A percentile compares a stretch with the other conserved stretches of the same genome.
Evolutionary conservation across 2,888 invertebrate species (phyloP).

Genomic region (Eupsilia transversa): DNA sequence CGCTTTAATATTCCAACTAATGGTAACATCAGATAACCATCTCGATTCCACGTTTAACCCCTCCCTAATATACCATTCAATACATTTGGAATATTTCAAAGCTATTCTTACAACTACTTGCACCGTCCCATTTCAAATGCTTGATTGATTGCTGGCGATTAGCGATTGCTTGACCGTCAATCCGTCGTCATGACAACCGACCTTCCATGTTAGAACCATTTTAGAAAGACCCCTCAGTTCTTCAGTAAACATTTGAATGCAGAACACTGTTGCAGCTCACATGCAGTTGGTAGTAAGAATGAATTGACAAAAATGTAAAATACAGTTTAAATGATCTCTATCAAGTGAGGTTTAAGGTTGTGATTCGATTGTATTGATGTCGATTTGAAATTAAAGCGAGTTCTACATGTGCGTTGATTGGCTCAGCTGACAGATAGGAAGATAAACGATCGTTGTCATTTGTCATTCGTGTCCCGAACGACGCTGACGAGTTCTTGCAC

Average conservation of each 20-base stretch:
- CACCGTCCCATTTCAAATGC: constrained; percentile 70
- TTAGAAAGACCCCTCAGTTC: constrained; percentile 66
- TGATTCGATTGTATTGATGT: constrained; percentile 43
- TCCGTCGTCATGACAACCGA: constrained; percentile 74
- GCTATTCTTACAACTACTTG: constrained; percentile 59
- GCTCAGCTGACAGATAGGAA: constrained; percentile 88
- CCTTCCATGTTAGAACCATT: constrained; percentile 69
- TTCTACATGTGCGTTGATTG: constrained; percentile 87
- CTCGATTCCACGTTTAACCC: constrained; percentile 44
- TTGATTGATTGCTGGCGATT: constrained; percentile 83
- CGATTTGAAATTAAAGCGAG: constrained; percentile 70
- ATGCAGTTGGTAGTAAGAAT: constrained; percentile 70
- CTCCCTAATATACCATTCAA: constrained; percentile 52
- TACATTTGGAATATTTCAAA: constrained; percentile 56
- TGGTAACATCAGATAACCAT: constrained; percentile 38
- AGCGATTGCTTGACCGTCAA: constrained; percentile 79
- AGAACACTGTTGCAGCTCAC: constrained; percentile 74
- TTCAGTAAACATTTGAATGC: constrained; percentile 61
- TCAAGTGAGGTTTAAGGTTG: constrained; percentile 48
- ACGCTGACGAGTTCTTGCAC: constrained; percentile 80
- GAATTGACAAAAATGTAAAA: constrained; percentile 63
- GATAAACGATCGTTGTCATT: constrained; percentile 88
- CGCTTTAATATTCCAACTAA: constrained; percentile 17
- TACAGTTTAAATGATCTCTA: constrained; percentile 56
- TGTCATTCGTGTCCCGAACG: constrained; percentile 83